Percentiles rank a stretch among this genome's conserved stretches.
These are phyloP conservation scores for Drosophila antonietae DNA, from an alignment of 2,888 invertebrate genomes.

Conservation along the genomic window DNA sequence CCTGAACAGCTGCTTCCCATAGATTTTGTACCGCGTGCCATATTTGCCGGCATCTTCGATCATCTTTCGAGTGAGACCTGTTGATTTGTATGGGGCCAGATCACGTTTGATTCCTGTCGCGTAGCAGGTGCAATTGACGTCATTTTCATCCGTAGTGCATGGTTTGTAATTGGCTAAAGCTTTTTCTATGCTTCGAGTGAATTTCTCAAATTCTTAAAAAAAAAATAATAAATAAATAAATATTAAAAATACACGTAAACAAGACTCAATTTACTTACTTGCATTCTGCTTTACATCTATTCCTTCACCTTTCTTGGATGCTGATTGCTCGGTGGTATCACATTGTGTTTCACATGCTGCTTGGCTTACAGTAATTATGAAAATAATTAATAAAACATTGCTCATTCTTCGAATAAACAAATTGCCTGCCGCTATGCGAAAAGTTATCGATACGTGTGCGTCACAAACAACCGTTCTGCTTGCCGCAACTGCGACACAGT, in stretches of 20 bases:
- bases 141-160: constrained; percentile 84
- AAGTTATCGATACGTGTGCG: constrained; percentile 27
- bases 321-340: not conserved
- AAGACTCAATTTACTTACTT: constrained; percentile 28
- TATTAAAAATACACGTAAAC: not conserved
- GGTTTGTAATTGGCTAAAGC: constrained; percentile 86
- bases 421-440: constrained; percentile 11
- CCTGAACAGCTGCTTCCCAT: constrained; percentile 91
- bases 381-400: constrained; percentile 36
- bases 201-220: constrained; percentile 44
- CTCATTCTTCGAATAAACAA: constrained; percentile 54
- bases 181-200: constrained; percentile 85
- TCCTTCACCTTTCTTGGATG: not conserved
- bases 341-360: constrained; percentile 24
- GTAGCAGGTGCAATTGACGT: constrained; percentile 88
- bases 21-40: constrained; percentile 93
- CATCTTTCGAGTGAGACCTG: constrained; percentile 89
- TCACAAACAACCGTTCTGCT: constrained; percentile 1
- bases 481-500: constrained; percentile 4
- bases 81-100: constrained; percentile 87
- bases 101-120: constrained; percentile 88
- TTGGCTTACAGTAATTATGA: constrained; percentile 33
- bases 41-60: constrained; percentile 87
- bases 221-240: not conserved
- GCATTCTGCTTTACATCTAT: constrained; percentile 7